Evolutionary conservation across 2,888 invertebrate species (phyloP).

Genomic region (Neoitamus cyanurus): DNA sequence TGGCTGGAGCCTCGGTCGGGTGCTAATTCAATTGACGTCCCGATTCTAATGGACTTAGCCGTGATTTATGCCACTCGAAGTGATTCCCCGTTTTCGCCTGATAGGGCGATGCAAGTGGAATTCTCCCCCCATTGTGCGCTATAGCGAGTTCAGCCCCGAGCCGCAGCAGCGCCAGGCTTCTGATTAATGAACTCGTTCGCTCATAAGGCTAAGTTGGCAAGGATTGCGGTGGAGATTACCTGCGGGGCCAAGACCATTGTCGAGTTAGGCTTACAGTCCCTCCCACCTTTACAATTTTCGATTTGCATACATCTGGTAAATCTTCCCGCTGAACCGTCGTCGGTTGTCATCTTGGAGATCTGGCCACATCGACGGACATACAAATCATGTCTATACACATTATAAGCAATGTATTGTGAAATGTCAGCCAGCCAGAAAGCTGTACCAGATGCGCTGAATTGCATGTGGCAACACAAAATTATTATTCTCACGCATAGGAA

Average conservation of each 20-base stretch:
- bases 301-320: not conserved
- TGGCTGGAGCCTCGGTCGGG: conserved; percentile 13
- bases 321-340: no score
- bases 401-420: no score
- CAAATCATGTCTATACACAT: no score
- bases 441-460: no score
- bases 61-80: conserved; percentile 34
- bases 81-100: conserved; percentile 9
- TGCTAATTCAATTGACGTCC: conserved; percentile 39
- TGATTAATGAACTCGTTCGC: not conserved
- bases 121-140: not conserved
- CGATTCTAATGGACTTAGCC: conserved; percentile 40
- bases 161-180: not conserved
- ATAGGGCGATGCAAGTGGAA: not conserved
- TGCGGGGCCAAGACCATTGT: not conserved
- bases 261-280: not conserved
- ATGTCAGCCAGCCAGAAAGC: no score
- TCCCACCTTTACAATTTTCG: not conserved
- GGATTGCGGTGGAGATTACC: not conserved
- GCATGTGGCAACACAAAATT: no score
- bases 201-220: not conserved
- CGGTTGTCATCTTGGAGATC: no score
- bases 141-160: not conserved
- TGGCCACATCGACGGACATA: no score
- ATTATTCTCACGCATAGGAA: no score